These are phyloP conservation scores for Keiferia lycopersicella DNA, from an alignment of 2,888 invertebrate genomes.

Conservation along the genomic window DNA sequence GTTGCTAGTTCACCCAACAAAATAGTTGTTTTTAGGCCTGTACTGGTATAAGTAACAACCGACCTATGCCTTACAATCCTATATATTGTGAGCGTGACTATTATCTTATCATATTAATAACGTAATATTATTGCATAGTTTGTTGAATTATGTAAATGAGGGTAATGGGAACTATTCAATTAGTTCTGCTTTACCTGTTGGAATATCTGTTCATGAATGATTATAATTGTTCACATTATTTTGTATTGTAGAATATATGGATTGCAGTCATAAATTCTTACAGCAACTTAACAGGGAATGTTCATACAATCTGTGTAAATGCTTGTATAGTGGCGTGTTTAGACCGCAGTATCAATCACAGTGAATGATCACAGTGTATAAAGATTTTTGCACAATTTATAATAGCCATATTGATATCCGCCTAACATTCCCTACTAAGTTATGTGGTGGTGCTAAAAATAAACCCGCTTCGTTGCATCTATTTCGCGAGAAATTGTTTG, in stretches of 20 bases:
- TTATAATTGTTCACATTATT: neutral
- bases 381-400: no score
- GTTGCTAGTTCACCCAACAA: no score
- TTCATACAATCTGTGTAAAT: slow-evolving; percentile 2
- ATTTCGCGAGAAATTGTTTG: slow-evolving; percentile 74
- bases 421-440: slow-evolving; percentile 11
- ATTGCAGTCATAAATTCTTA: slow-evolving; percentile 8
- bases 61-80: no score
- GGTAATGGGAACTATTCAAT: slow-evolving; percentile 6
- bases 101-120: no score
- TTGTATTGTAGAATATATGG: neutral
- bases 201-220: neutral
- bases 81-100: neutral
- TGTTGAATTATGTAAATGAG: neutral
- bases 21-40: neutral
- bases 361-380: no score
- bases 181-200: slow-evolving; percentile 3
- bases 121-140: no score
- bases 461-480: slow-evolving; percentile 65
- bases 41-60: neutral
- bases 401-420: neutral
- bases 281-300: slow-evolving; percentile 16
- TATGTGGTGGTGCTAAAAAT: slow-evolving; percentile 14
- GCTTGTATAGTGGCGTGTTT: no score
- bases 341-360: no score